Base-by-base conservation (phyloP, 2,888 invertebrate genomes). In the Serrognathus titanus region DNA sequence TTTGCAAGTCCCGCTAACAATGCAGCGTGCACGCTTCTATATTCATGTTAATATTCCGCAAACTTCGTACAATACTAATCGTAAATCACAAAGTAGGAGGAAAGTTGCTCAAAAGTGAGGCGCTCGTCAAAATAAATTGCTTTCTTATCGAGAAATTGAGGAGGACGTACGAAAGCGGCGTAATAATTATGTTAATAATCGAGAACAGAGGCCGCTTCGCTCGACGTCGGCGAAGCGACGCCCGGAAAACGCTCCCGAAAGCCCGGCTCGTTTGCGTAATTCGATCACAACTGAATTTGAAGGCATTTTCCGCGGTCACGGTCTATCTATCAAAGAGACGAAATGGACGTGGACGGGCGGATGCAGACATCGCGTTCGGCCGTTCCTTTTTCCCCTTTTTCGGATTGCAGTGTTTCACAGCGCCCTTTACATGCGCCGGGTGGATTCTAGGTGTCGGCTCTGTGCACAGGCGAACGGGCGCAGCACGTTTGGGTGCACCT, bases 21-120 rank as follows among this genome's bases (percentile, higher is more conserved):
- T 56, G 48, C 52, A 43, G 47, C 46, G 52, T 47, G 56, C 51
- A 43, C 43, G 51, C 49, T 37, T 51, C 58, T 40, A 50, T 49
- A 45, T 57, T 60, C 57, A 54, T 57, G 59, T 62, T 60, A 62
- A 62, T 60, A 63, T 60, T 57, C 24, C 24, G 51, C 55, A 56
- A 62, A 63, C 59, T 61, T 60, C 56, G 53, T 51, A 63, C 60
- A 63, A 63, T 63, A 52, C 60, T 50, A 58, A 58, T 59, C 58
- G 59, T 52, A 53, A 53, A 53, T 37, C 43, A 10, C 43, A 20
- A 51, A 49, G 53, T 40, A 46, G 53, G 53, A 41, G 50, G 45
- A 43, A 43, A 35, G 36, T 11, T 43, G 31, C 13, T 9, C 51
- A 41, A 56, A 52, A 52, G 57, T 45, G 52, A 46, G 52, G 51